These are phyloP conservation scores for Chymomyza fuscimana DNA, from an alignment of 2,888 invertebrate genomes.

Conservation along the genomic window DNA sequence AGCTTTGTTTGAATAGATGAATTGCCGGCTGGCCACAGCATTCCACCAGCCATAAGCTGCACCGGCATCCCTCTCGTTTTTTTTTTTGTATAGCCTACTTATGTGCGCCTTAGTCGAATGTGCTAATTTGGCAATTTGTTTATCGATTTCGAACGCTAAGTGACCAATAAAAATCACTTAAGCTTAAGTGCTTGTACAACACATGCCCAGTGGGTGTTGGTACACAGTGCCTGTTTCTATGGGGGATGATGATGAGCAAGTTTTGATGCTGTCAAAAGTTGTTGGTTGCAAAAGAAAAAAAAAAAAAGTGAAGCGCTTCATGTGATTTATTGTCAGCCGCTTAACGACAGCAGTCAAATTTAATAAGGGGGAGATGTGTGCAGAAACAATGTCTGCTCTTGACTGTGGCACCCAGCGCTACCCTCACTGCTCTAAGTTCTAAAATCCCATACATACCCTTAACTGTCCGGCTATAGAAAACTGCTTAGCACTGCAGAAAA, in stretches of 20 bases:
- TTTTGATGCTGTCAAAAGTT: constrained; percentile 43
- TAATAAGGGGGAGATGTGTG: constrained; percentile 6
- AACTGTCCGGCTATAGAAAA: constrained; percentile 11
- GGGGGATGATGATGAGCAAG: constrained; percentile 39
- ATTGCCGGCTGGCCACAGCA: constrained; percentile 52
- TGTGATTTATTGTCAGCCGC: constrained; percentile 19
- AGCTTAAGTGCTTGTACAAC: constrained; percentile 64
- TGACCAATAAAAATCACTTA: constrained; percentile 76
- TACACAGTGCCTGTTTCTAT: constrained; percentile 6
- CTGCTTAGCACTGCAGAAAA: constrained; percentile 16
- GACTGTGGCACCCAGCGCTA: neutral
- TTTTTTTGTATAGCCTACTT: neutral
- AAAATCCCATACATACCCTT: neutral
- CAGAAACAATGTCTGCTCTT: neutral
- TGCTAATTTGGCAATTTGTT: constrained; percentile 76
- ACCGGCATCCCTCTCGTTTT: neutral
- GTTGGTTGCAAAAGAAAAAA: constrained; percentile 18
- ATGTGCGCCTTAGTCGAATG: constrained; percentile 20
- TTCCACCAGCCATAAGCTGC: constrained; percentile 2
- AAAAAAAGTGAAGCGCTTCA: constrained; percentile 6
- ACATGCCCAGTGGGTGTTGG: constrained; percentile 23
- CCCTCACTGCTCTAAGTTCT: neutral
- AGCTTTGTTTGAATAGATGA: constrained; percentile 72
- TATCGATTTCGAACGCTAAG: constrained; percentile 72
- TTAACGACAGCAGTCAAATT: constrained; percentile 21